Evolutionary conservation across 2,888 invertebrate species (phyloP), one percentile per base, ranked within the genome.

Genomic region (Chymomyza procnemis): DNA sequence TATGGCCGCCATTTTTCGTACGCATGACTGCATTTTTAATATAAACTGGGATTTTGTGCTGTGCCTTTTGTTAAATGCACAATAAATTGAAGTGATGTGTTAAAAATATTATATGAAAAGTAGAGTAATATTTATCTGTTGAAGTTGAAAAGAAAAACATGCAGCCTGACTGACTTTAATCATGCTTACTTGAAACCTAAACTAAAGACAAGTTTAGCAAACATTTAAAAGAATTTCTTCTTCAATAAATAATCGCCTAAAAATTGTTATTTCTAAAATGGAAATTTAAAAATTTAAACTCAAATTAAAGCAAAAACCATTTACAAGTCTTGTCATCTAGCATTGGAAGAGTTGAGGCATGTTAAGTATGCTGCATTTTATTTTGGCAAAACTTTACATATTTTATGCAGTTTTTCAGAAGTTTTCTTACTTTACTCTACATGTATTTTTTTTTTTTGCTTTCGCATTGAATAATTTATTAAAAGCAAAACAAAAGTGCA

Each of bases 391-490:
- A 6, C 50, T 50, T 16, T 50, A 18, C 50, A 50, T 18, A 50
- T 50, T 50, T 50, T 14, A 16, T 50, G 50, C 50, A 50, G 16
- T n/a, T 8, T 50, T 50, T n/a, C 14, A 16, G 16, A 2, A 18
- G 50, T 50, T 19, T 50, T 18, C 16, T 19, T n/a, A 16, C 8
- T 50, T 1, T 1, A 18, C 16, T 18, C 16, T 18, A 8, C 47
- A 3, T n/a, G 5, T n/a, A 3, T 9, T 34, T 8, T 41, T 12
- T 41, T 12, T 41, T 41, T 41, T 12, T 12, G 12, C 12, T 41
- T n/a, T n/a, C n/a, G 34, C 50, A 50, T 50, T 50, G 50, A 50
- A 50, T 50, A 50, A 50, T 50, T 50, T 19, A 18, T 50, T 50
- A 50, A 50, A 50, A 50, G 19, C 16, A 19, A 50, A 50, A 50